Evolutionary conservation across 2,888 invertebrate species (phyloP), one percentile per base, ranked within the genome.

Genomic region (Drosophila tripunctata): DNA sequence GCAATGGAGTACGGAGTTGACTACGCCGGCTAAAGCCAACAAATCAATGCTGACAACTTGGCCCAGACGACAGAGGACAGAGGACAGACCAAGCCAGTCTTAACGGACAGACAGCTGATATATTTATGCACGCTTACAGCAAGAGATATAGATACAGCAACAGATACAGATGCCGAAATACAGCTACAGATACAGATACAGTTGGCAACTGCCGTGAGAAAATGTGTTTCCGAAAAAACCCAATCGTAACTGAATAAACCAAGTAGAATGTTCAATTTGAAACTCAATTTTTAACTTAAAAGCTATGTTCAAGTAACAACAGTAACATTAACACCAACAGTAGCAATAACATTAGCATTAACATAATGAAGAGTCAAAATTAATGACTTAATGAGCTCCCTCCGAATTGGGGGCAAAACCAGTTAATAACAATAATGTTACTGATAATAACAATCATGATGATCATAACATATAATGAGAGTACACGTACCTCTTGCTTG

Each of bases 401-500:
- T 12, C 27, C 30, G 3, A 27, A 22, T 38, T 38, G 27, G 50
- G 12, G n/a, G 38, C n/a, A 38, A 30, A 31, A 3, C 7, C 14
- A 40, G 40, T 15, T 40, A 30, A 12, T 40, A 12, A 27, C 30
- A 3, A 51, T 22, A 22, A 5, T 2, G 27, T 19, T 14, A 14
- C 14, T 7, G 6, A 52, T 33, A 7, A 22, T 21, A 2, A 10
- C 10, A 15, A 12, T 30, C 2, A 50, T 17, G 8, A 47, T 19
- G 22, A 6, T 21, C 3, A n/a, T n/a, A 14, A 48, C 40, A 8
- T 30, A 14, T 31, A 30, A 24, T n/a, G 15, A 21, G 33, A 15
- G 12, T 67, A n/a, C n/a, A n/a, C n/a, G n/a, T n/a, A 93, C 92
- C 92, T 93, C 93, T 55, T 90, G 87, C 17, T 84, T 90, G 54